Conservation (phyloP, 2,888 invertebrate species). For the Hartigia nigra region DNA sequence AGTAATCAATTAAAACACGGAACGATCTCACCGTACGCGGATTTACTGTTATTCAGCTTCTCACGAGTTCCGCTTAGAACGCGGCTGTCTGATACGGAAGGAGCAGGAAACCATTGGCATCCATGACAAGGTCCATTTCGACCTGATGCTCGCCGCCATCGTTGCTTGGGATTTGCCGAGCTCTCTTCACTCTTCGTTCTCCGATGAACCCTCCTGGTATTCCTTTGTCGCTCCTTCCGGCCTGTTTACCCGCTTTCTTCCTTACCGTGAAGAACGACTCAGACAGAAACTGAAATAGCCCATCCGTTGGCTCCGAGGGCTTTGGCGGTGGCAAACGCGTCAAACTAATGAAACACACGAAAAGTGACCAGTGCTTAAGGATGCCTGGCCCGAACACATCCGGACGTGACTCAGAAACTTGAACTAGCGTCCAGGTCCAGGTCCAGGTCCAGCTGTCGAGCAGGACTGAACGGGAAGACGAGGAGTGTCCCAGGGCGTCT, state of each 20-base stretch:
- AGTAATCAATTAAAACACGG: conserved; percentile 24
- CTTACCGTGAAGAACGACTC: neutral
- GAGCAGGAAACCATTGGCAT: neutral
- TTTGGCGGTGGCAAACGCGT: neutral
- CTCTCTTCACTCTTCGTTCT: neutral
- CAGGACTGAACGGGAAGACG: neutral
- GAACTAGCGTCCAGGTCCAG: neutral
- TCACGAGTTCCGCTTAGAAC: neutral
- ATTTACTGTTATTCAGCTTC: neutral
- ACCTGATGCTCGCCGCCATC: neutral
- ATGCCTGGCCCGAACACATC: neutral
- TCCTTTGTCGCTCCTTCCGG: neutral
- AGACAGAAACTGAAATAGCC: neutral
- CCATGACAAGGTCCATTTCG: neutral
- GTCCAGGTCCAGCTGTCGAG: neutral
- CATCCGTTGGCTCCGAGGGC: neutral
- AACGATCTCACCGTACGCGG: conserved; percentile 9
- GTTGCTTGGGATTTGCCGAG: neutral
- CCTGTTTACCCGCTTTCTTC: neutral
- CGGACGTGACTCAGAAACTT: neutral
- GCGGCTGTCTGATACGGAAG: neutral
- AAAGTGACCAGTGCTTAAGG: neutral
- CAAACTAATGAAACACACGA: neutral
- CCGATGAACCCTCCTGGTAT: neutral
- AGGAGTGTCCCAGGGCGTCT: neutral